phyloP scores from a whole-genome alignment of 2,113 vertebrate species.

The Megalops atlanticus region DNA sequence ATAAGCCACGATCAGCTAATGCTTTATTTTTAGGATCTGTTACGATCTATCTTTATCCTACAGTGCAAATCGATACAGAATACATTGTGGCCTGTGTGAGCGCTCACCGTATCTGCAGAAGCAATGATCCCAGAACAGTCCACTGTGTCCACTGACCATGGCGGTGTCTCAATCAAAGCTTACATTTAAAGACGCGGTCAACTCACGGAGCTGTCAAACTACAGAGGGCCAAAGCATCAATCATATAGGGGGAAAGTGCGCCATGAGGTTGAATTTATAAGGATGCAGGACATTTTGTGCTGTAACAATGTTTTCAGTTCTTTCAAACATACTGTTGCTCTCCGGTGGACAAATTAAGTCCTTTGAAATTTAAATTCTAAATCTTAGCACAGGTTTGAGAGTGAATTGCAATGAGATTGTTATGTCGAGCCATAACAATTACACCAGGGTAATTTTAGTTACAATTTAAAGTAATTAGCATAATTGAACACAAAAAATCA shows the following conservation, averaged over 20 bases:
- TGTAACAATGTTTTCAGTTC: not conserved
- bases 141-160: slow-evolving; percentile 51
- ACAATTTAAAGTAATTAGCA: not conserved
- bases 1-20: not conserved
- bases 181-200: slow-evolving; percentile 55
- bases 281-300: not conserved
- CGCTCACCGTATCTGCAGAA: not conserved
- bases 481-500: slow-evolving; percentile 1
- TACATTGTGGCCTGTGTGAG: not conserved
- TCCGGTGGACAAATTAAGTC: not conserved
- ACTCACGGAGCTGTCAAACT: slow-evolving; percentile 57
- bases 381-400: not conserved
- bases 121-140: not conserved
- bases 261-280: not conserved
- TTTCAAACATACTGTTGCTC: not conserved
- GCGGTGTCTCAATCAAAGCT: slow-evolving; percentile 58
- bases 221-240: slow-evolving; percentile 44
- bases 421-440: not conserved
- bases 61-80: slow-evolving; percentile 34
- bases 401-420: not conserved
- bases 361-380: not conserved
- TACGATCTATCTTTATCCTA: slow-evolving; percentile 38
- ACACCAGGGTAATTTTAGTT: not conserved
- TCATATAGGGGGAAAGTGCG: not conserved
- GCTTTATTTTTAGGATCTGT: slow-evolving; percentile 39